Percentiles rank a stretch among this genome's conserved stretches.
These are phyloP conservation scores for Glomeris marginata DNA, from an alignment of 2,888 invertebrate genomes.

Conservation along the genomic window DNA sequence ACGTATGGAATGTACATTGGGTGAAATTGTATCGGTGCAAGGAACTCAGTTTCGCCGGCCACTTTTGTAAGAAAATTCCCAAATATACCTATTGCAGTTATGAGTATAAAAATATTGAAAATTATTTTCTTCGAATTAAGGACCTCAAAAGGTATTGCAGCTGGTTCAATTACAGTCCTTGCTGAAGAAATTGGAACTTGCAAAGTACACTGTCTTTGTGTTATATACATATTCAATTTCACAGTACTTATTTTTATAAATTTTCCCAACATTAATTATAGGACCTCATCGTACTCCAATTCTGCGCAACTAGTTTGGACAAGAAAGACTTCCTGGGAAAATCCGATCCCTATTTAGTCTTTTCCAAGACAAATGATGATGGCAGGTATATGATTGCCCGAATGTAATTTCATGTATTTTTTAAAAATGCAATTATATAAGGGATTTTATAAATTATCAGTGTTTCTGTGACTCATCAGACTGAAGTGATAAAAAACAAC, in stretches of 20 bases:
- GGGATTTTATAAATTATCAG: slow-evolving; percentile 24
- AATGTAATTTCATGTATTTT: slow-evolving; percentile 6
- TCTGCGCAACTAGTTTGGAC: slow-evolving; percentile 31
- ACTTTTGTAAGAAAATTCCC: slow-evolving; percentile 13
- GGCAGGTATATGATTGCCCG: slow-evolving; percentile 26
- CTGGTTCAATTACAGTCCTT: slow-evolving; percentile 22
- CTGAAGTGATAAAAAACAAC: slow-evolving; percentile 36
- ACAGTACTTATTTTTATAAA: slow-evolving; percentile 20
- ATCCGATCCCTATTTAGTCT: slow-evolving; percentile 35
- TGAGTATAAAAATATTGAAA: too few species aligned
- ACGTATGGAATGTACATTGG: slow-evolving; percentile 32
- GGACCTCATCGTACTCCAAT: slow-evolving; percentile 28
- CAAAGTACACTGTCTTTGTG: slow-evolving; percentile 2
- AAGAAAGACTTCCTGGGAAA: slow-evolving; percentile 38
- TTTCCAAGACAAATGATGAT: slow-evolving; percentile 33
- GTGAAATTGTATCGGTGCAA: slow-evolving; percentile 32
- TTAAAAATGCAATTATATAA: background rate
- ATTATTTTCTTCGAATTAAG: slow-evolving; percentile 18
- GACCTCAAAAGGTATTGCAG: slow-evolving; percentile 26
- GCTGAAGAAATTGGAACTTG: slow-evolving; percentile 8
- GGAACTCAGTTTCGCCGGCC: slow-evolving; percentile 17
- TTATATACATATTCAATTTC: background rate
- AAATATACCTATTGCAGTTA: background rate
- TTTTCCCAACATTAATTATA: slow-evolving; percentile 23
- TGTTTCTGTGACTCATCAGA: slow-evolving; percentile 33